Conservation (phyloP, 1,140 invertebrate species). For the Dendroctonus ponderosae region DNA sequence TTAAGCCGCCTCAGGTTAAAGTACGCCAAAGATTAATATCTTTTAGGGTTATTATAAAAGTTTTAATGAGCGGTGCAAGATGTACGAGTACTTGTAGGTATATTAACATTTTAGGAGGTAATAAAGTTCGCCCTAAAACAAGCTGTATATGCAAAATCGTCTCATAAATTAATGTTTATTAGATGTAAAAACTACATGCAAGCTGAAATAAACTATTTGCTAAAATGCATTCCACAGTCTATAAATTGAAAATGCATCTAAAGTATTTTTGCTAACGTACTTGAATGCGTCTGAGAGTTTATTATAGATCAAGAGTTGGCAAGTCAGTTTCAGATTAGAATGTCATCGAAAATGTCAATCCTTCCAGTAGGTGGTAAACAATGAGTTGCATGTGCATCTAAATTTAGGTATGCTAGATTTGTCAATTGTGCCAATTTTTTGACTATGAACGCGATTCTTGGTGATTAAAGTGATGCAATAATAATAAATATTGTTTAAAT, state of each 20-base stretch:
- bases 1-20: constrained; percentile 5
- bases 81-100: constrained; percentile 6
- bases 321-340: constrained; percentile 11
- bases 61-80: constrained; percentile 11
- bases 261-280: constrained; percentile 14
- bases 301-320: constrained; percentile 20
- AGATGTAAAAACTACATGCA: not conserved
- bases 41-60: constrained; percentile 16
- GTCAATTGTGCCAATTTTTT: constrained; percentile 15
- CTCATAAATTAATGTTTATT: not conserved
- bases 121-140: constrained; percentile 10
- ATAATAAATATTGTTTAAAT: no score
- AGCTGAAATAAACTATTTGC: constrained; percentile 14
- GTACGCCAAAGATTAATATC: constrained; percentile 19
- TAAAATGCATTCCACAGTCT: constrained; percentile 15
- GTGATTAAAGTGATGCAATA: not conserved
- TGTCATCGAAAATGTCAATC: constrained; percentile 26
- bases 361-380: constrained; percentile 21
- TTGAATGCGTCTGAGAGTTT: constrained; percentile 5
- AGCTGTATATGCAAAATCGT: not conserved
- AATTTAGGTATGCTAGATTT: constrained; percentile 12
- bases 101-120: constrained; percentile 12
- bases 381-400: constrained; percentile 16
- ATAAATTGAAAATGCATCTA: constrained; percentile 14
- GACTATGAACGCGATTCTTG: not conserved